Conservation (phyloP, 2,113 vertebrate genomes). For the Austrofundulus limnaeus region DNA sequence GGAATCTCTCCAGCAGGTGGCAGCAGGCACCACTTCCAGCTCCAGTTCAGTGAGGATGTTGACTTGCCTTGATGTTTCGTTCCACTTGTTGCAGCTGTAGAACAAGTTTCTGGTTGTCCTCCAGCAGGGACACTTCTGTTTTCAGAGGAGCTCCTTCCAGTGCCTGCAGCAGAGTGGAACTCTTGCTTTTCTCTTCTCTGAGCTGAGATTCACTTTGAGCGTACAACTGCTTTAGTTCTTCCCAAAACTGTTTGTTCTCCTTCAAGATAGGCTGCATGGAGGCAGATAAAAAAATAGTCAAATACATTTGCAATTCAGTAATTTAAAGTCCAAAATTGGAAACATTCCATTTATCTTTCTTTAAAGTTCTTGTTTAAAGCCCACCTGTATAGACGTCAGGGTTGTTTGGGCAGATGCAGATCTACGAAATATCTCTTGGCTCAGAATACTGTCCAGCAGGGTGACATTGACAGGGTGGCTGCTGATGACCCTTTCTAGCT, state of each 20-base stretch:
- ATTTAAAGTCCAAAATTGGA: not conserved
- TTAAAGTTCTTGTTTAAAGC: not conserved
- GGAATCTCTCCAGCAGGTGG: too few species aligned
- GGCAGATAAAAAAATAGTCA: not conserved
- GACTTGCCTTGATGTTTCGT: conserved; percentile 51
- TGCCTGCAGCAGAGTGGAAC: conserved; percentile 49
- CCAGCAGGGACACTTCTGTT: conserved; percentile 43
- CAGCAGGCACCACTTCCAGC: too few species aligned
- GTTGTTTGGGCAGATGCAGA: not conserved
- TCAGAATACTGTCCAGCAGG: conserved; percentile 41
- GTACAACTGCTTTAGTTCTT: conserved; percentile 45
- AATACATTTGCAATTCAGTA: not conserved
- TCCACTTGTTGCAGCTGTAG: conserved; percentile 49
- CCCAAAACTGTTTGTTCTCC: not conserved
- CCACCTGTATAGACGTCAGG: conserved; percentile 49
- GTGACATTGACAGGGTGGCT: not conserved
- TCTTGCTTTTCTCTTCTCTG: conserved; percentile 56
- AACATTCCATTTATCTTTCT: not conserved
- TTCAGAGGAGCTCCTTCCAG: conserved; percentile 31
- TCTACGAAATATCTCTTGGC: conserved; percentile 24
- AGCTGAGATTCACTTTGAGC: conserved; percentile 31
- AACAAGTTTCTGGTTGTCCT: conserved; percentile 51
- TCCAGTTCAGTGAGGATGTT: rapidly evolving
- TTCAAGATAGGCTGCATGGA: conserved; percentile 32
- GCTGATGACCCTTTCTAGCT: conserved; percentile 12